A percentile compares a stretch with the other conserved stretches of the same genome.
phyloP scores from a whole-genome alignment of 53 echinoderm and acorn worm species.

The Actinopyga echinites region DNA sequence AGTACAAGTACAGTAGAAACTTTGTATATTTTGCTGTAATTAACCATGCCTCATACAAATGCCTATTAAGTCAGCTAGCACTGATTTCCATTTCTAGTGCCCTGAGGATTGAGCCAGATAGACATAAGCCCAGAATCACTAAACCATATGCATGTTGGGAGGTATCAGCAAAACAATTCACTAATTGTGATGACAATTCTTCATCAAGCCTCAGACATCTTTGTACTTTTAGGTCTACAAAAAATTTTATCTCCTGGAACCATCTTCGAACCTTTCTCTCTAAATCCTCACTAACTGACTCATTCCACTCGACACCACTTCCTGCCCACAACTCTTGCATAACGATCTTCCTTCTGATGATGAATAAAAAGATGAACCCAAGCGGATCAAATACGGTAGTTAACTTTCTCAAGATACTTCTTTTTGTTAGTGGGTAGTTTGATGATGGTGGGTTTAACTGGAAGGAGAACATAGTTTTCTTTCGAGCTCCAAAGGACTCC shows the following conservation, averaged over 20 bases:
- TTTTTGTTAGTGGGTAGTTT: not conserved
- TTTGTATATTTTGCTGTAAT: too few relatives aligned
- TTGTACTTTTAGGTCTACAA: not conserved
- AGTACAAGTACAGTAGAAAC: too few relatives aligned
- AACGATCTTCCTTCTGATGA: slow-evolving; percentile 1
- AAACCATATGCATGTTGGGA: slow-evolving; percentile 16
- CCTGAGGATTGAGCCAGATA: not conserved
- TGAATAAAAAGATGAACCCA: slow-evolving; percentile 9
- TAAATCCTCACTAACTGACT: slow-evolving; percentile 8
- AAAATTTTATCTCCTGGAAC: not conserved
- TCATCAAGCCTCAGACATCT: slow-evolving; percentile 3
- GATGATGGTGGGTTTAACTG: not conserved
- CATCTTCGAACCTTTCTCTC: slow-evolving; percentile 13
- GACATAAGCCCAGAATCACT: not conserved
- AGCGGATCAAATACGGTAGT: not conserved
- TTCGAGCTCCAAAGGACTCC: slow-evolving; percentile 20
- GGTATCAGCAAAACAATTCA: slow-evolving; percentile 17
- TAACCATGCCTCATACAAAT: too few relatives aligned
- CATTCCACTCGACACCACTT: slow-evolving; percentile 26
- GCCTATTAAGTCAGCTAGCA: too few relatives aligned
- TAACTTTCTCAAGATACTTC: slow-evolving; percentile 8
- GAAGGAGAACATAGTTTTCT: not conserved
- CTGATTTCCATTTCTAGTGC: slow-evolving; percentile 1
- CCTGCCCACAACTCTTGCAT: slow-evolving; percentile 41
- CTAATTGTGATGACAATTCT: too few relatives aligned